Percentiles rank a stretch among this genome's conserved stretches.
These are phyloP conservation scores for Drosophila limbata DNA, from an alignment of 2,888 invertebrate genomes.

Conservation along the genomic window DNA sequence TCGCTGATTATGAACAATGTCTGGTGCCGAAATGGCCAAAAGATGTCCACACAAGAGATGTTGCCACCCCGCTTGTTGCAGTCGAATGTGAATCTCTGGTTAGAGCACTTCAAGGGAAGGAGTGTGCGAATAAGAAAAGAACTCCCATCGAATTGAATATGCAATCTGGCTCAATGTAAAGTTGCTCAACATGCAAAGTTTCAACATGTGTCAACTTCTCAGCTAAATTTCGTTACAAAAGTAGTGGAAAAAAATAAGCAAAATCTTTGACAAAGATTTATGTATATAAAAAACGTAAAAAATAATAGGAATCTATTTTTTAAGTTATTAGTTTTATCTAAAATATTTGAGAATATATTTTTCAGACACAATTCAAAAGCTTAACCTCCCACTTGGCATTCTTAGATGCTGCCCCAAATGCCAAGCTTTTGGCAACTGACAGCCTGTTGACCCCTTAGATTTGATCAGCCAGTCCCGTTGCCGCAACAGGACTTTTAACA, in stretches of 20 bases:
- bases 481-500: neutral
- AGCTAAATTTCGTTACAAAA: neutral
- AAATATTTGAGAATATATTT: neutral
- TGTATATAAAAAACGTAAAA: neutral
- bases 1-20: slow-evolving; percentile 69
- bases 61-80: slow-evolving; percentile 46
- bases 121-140: neutral
- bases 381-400: slow-evolving; percentile 10
- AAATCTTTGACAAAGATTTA: slow-evolving; percentile 3
- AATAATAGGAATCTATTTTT: neutral
- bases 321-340: slow-evolving; percentile 8
- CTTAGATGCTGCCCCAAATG: slow-evolving; percentile 17
- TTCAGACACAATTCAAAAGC: slow-evolving; percentile 21
- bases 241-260: neutral
- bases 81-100: slow-evolving; percentile 46
- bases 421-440: slow-evolving; percentile 11
- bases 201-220: slow-evolving; percentile 6
- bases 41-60: slow-evolving; percentile 36
- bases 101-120: neutral
- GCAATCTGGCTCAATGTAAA: slow-evolving; percentile 35
- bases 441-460: slow-evolving; percentile 19
- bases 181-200: neutral
- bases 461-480: slow-evolving; percentile 17
- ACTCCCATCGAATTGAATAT: slow-evolving; percentile 18
- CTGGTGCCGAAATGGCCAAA: slow-evolving; percentile 54